phyloP scores from a whole-genome alignment of 2,113 vertebrate genomes.

The Ardeotis arabs region DNA sequence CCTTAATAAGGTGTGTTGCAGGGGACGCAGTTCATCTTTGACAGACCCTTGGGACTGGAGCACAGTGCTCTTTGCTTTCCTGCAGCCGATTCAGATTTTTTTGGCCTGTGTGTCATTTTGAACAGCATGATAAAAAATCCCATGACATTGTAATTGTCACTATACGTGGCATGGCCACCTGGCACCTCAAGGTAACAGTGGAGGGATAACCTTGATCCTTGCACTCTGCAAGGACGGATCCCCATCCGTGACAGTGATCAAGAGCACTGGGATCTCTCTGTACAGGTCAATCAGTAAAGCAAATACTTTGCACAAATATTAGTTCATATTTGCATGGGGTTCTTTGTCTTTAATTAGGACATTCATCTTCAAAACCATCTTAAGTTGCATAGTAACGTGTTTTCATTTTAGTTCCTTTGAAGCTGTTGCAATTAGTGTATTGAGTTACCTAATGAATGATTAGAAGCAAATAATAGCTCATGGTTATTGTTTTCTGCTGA shows the following conservation, averaged over 20 bases:
- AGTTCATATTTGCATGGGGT: not conserved
- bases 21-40: not conserved
- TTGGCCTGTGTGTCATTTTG: not conserved
- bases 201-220: not conserved
- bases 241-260: not conserved
- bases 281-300: not conserved
- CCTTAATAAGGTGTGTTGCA: not conserved
- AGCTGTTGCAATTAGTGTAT: not conserved
- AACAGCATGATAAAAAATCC: not conserved
- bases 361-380: not conserved
- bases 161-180: accelerated
- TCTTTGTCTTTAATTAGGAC: not conserved
- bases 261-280: not conserved
- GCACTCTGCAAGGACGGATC: accelerated
- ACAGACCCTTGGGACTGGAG: not conserved
- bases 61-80: not conserved
- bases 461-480: not conserved
- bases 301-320: not conserved
- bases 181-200: not conserved
- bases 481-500: not conserved
- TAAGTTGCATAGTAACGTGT: not conserved
- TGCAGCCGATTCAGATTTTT: not conserved
- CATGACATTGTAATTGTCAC: not conserved
- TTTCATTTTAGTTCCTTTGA: not conserved
- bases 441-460: not conserved